phyloP scores from a whole-genome alignment of 2,113 vertebrate species.

The Pongo pygmaeus region DNA sequence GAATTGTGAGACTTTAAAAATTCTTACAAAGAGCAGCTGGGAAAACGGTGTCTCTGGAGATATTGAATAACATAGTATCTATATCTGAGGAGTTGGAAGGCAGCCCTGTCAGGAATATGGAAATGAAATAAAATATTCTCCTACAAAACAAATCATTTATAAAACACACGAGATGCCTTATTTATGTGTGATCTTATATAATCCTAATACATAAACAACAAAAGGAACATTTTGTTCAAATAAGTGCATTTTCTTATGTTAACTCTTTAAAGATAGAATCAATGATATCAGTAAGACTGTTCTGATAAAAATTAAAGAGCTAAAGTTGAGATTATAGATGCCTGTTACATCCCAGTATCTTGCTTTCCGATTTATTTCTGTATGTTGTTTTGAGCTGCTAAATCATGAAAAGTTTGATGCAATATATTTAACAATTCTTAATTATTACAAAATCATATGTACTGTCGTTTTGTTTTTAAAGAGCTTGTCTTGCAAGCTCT shows the following conservation, averaged over 20 bases:
- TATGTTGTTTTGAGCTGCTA: background rate
- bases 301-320: background rate
- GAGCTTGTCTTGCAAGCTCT: background rate
- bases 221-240: background rate
- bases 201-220: background rate
- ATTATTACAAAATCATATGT: slow-evolving; percentile 30
- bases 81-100: too few relatives aligned
- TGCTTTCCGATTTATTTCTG: background rate
- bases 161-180: background rate
- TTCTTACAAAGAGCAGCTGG: background rate
- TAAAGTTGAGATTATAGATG: background rate
- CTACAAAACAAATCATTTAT: background rate
- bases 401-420: slow-evolving; percentile 26
- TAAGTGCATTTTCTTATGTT: background rate
- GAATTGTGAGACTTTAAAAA: background rate
- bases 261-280: background rate
- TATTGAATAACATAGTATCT: background rate
- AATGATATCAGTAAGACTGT: background rate
- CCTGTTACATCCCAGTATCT: background rate
- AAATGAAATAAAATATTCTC: background rate
- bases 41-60: background rate
- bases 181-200: background rate
- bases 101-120: background rate
- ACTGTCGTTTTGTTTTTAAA: slow-evolving; percentile 14
- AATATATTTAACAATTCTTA: background rate